phyloP scores from a whole-genome alignment of 2,113 vertebrate species.

The Coptodon rendalli region DNA sequence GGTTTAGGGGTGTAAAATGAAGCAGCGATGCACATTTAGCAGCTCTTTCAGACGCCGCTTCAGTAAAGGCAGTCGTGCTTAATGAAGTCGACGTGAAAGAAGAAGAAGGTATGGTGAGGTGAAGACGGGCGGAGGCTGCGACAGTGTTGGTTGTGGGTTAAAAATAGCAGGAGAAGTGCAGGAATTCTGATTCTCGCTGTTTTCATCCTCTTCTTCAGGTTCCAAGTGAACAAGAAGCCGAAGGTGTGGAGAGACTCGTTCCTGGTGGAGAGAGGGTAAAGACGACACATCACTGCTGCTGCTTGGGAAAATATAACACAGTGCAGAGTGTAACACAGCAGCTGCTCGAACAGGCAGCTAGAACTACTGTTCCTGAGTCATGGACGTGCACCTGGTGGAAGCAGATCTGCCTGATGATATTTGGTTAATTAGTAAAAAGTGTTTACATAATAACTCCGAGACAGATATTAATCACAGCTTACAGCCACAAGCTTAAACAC shows the following conservation, averaged over 20 bases:
- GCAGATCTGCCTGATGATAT: not conserved
- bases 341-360: accelerated
- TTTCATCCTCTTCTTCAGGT: constrained; percentile 65
- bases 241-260: constrained; percentile 95
- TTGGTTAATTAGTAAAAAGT: not conserved
- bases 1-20: not conserved
- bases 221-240: constrained; percentile 87
- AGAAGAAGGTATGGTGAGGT: not conserved
- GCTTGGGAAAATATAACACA: not conserved
- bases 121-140: not conserved
- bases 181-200: not conserved
- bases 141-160: not conserved
- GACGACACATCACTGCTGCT: not conserved
- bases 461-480: not conserved
- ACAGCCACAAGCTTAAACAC: not conserved
- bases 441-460: not conserved
- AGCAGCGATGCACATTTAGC: not conserved
- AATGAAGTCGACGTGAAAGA: not conserved
- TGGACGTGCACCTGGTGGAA: accelerated
- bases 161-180: not conserved
- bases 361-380: not conserved
- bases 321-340: not conserved
- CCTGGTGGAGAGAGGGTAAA: constrained; percentile 94
- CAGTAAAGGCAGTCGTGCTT: not conserved
- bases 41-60: not conserved